phyloP scores from a whole-genome alignment of 2,888 invertebrate genomes.

The Phyllotreta cruciferae region DNA sequence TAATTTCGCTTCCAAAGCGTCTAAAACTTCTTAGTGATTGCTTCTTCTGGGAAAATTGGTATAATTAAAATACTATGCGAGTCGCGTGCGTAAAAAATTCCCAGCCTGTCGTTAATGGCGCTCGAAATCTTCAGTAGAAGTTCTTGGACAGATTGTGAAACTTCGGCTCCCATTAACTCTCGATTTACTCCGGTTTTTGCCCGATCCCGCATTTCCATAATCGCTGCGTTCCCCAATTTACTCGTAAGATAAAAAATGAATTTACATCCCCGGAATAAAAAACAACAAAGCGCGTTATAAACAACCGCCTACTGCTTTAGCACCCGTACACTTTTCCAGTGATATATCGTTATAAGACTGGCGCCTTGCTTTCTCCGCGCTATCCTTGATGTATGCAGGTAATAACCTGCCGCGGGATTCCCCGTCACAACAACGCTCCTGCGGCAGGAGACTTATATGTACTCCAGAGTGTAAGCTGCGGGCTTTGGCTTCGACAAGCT shows the following conservation, averaged over 20 bases:
- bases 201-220: too few species aligned
- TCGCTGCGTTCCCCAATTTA: too few species aligned
- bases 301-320: too few species aligned
- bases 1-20: too few species aligned
- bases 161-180: slow-evolving; percentile 36
- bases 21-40: too few species aligned
- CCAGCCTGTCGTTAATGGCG: slow-evolving; percentile 18
- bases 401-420: slow-evolving; percentile 32
- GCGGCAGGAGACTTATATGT: slow-evolving; percentile 26
- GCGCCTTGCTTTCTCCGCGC: slow-evolving; percentile 10
- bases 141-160: slow-evolving; percentile 28
- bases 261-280: too few species aligned
- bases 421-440: slow-evolving; percentile 23
- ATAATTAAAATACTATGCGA: too few species aligned
- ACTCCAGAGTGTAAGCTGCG: slow-evolving; percentile 22
- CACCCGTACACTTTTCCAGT: slow-evolving; percentile 1
- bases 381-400: slow-evolving; percentile 35
- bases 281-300: too few species aligned
- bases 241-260: too few species aligned
- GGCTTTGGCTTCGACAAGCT: slow-evolving; percentile 19
- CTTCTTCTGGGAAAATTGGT: too few species aligned
- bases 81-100: background rate
- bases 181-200: slow-evolving; percentile 36
- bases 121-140: slow-evolving; percentile 19
- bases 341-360: slow-evolving; percentile 18